Conservation (phyloP, 2,888 invertebrate genomes). For the Zootermopsis nevadensis region DNA sequence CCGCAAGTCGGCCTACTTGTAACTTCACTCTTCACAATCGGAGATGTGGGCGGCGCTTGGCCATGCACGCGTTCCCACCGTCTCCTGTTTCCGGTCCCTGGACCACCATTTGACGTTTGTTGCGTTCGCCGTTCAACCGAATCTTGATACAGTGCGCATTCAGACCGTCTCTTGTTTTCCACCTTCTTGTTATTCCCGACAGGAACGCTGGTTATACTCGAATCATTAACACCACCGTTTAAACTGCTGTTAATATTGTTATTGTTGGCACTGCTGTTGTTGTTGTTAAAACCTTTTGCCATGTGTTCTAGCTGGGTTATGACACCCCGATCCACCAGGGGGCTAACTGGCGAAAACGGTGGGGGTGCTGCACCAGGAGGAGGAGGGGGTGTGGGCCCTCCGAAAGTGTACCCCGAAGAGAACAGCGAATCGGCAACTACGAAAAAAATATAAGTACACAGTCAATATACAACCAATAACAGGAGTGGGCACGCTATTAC, state of each 20-base stretch:
- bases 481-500: too few species aligned
- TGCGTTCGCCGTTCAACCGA: constrained; percentile 19
- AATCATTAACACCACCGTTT: constrained; percentile 38
- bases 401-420: constrained; percentile 72
- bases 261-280: constrained; percentile 58
- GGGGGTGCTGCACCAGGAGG: constrained; percentile 74
- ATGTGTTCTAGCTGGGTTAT: constrained; percentile 75
- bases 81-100: constrained; percentile 24
- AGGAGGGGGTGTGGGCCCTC: constrained; percentile 74
- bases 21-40: constrained; percentile 49
- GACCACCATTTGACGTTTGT: constrained; percentile 3
- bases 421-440: constrained; percentile 71
- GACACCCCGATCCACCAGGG: constrained; percentile 51
- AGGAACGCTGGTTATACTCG: constrained; percentile 7
- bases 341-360: constrained; percentile 74
- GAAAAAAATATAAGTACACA: constrained; percentile 3
- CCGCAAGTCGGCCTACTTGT: constrained; percentile 49
- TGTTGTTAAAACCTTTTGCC: constrained; percentile 62
- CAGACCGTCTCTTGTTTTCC: constrained; percentile 47
- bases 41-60: constrained; percentile 33
- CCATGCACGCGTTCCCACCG: constrained; percentile 47
- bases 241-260: constrained; percentile 42
- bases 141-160: constrained; percentile 43
- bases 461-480: too few species aligned
- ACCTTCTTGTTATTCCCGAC: constrained; percentile 42